phyloP scores from a whole-genome alignment of 2,797 vertebrate genomes.

The Karalla daura region DNA sequence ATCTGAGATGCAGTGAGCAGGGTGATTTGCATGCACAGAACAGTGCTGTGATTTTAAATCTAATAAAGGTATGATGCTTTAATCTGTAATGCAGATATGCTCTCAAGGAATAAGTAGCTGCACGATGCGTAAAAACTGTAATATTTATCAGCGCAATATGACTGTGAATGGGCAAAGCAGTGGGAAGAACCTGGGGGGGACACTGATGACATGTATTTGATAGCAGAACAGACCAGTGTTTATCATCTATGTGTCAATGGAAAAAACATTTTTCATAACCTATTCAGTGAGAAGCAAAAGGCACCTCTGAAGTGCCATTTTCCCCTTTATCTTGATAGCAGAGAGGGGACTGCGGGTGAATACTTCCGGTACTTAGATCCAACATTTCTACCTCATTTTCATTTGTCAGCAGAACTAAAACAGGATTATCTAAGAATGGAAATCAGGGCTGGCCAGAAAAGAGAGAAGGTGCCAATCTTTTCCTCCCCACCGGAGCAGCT shows the following conservation, averaged over 20 bases:
- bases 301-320: conserved; percentile 18
- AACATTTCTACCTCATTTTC: conserved; percentile 26
- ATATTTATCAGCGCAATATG: not conserved
- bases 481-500: not conserved
- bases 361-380: conserved; percentile 21
- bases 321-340: conserved; percentile 36
- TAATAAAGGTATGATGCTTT: not conserved
- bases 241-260: not conserved
- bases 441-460: conserved; percentile 35
- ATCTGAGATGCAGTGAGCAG: not conserved
- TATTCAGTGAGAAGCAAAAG: conserved; percentile 13
- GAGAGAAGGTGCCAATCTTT: conserved; percentile 18
- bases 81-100: not conserved
- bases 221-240: not conserved
- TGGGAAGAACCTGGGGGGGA: not conserved
- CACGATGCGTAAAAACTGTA: not conserved
- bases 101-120: not conserved
- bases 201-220: not conserved
- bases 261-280: not conserved
- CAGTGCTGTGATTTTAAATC: not conserved
- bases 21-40: not conserved
- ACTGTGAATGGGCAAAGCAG: not conserved
- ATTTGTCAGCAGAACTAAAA: conserved; percentile 53
- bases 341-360: not conserved
- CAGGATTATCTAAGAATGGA: conserved; percentile 47